Conservation (phyloP, 2,113 vertebrate genomes). For the Uria lomvia region DNA sequence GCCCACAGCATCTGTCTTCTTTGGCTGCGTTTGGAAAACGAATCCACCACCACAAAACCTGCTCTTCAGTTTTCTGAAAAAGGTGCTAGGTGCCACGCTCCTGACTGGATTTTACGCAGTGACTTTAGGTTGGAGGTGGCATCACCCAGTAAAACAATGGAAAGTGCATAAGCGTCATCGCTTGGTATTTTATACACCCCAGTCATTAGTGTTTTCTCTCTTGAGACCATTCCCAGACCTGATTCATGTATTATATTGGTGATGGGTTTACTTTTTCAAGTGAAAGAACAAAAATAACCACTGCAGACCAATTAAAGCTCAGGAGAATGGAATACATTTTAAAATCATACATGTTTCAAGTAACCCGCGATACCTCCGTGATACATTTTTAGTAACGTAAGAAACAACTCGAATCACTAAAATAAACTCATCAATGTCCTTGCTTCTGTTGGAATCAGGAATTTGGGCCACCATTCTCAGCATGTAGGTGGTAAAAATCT, state of each 20-base stretch:
- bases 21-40: neutral
- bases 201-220: neutral
- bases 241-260: neutral
- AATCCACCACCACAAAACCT: neutral
- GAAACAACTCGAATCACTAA: neutral
- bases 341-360: neutral
- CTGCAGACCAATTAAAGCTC: neutral
- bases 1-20: neutral
- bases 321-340: neutral
- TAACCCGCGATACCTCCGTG: neutral
- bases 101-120: neutral
- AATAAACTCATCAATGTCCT: constrained; percentile 48
- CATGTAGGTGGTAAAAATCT: constrained; percentile 46
- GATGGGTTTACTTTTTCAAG: neutral
- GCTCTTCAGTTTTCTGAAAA: neutral
- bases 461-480: constrained; percentile 41
- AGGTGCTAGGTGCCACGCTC: neutral
- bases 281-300: neutral
- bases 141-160: neutral
- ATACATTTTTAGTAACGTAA: neutral
- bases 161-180: neutral
- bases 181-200: neutral
- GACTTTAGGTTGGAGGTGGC: neutral
- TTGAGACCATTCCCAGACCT: neutral
- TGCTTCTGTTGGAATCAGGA: constrained; percentile 23